phyloP scores from a whole-genome alignment of 2,113 vertebrate species.

The Neofelis nebulosa region DNA sequence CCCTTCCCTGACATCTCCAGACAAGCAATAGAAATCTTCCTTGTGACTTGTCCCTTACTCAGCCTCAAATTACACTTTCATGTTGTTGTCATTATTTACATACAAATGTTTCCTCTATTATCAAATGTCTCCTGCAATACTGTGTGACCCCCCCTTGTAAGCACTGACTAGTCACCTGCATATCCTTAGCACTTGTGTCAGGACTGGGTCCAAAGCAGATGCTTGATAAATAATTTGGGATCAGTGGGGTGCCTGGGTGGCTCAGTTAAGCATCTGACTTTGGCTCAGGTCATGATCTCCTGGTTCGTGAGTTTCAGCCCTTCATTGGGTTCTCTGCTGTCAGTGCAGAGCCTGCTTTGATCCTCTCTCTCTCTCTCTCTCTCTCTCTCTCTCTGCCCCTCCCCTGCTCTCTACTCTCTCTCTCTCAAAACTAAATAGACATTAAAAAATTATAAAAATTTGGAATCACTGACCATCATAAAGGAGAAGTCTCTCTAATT shows the following conservation, averaged over 20 bases:
- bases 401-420: too few relatives aligned
- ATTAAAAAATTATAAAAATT: too few relatives aligned
- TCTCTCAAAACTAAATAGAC: too few relatives aligned
- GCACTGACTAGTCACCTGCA: background rate
- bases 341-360: too few relatives aligned
- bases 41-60: background rate
- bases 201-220: background rate
- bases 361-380: too few relatives aligned
- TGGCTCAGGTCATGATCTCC: too few relatives aligned
- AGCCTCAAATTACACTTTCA: background rate
- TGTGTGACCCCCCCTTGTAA: background rate
- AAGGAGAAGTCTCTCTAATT: background rate
- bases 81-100: background rate
- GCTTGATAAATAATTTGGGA: background rate
- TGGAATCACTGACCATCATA: background rate
- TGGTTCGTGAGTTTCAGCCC: too few relatives aligned
- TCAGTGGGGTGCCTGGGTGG: background rate
- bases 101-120: background rate
- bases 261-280: too few relatives aligned
- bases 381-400: too few relatives aligned
- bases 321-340: too few relatives aligned
- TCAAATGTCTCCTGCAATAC: background rate
- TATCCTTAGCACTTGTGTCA: background rate
- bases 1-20: background rate
- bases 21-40: background rate